Percentiles rank a stretch among this genome's conserved stretches.
phyloP scores from a whole-genome alignment of 2,113 vertebrate species.

The Odocoileus hemionus region DNA sequence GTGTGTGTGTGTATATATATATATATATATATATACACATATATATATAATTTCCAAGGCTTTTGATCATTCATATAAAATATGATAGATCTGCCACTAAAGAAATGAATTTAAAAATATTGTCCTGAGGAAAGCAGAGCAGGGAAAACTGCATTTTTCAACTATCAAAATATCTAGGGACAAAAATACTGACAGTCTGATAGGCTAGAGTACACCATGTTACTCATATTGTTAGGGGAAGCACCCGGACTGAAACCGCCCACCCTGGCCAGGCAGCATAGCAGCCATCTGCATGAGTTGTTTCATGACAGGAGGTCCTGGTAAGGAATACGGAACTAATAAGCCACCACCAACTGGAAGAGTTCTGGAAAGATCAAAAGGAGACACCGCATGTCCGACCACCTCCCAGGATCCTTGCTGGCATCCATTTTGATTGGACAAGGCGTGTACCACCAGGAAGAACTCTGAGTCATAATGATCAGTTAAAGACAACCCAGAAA shows the following conservation, averaged over 20 bases:
- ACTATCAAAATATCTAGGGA: conserved; percentile 46
- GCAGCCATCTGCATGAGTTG: background rate
- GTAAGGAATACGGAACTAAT: background rate
- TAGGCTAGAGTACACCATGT: background rate
- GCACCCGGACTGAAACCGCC: background rate
- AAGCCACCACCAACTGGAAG: background rate
- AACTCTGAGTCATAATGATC: background rate
- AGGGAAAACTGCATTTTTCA: conserved; percentile 40
- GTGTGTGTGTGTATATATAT: background rate
- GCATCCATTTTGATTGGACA: background rate
- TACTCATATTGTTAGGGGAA: background rate
- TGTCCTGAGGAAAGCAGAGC: background rate
- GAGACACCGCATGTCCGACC: background rate
- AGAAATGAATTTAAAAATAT: conserved; percentile 21
- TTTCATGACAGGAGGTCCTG: background rate
- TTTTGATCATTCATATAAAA: conserved; percentile 42
- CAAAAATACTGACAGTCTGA: conserved; percentile 31
- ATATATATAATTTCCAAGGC: background rate
- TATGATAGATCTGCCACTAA: conserved; percentile 34
- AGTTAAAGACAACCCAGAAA: background rate
- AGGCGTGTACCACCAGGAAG: background rate
- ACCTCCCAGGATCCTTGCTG: background rate
- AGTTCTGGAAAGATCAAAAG: background rate
- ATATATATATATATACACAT: accelerated
- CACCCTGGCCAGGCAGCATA: background rate